Evolutionary conservation across 2,888 invertebrate species (phyloP).

Genomic region (Dendrolimus houi): DNA sequence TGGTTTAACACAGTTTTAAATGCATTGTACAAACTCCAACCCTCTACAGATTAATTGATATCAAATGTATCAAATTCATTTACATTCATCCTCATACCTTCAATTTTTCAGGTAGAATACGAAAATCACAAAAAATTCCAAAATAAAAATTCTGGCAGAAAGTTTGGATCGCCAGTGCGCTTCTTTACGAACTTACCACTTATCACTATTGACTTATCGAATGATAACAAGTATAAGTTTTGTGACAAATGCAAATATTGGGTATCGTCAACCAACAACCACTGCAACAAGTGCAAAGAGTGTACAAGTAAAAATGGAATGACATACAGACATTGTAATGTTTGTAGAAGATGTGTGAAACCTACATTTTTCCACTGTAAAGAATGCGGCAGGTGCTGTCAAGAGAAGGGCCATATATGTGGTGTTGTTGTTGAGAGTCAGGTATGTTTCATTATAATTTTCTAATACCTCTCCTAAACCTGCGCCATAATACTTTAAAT

Average conservation of each 20-base stretch:
- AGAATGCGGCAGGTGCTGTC: conserved; percentile 80
- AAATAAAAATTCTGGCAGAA: conserved; percentile 78
- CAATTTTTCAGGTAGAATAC: conserved; percentile 81
- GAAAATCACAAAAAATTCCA: conserved; percentile 86
- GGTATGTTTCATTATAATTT: conserved; percentile 27
- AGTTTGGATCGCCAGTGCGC: conserved; percentile 89
- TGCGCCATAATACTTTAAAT: no score
- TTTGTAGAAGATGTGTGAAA: conserved; percentile 90
- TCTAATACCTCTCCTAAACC: no score
- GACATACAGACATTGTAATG: conserved; percentile 85
- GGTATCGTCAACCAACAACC: conserved; percentile 59
- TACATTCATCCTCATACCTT: no score
- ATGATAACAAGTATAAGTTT: conserved; percentile 82
- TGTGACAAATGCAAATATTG: conserved; percentile 85
- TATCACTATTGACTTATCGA: conserved; percentile 57
- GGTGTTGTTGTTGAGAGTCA: conserved; percentile 51
- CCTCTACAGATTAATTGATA: no score
- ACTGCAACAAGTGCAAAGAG: conserved; percentile 53
- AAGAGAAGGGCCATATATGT: conserved; percentile 51
- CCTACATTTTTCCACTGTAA: conserved; percentile 88
- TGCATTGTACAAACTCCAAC: no score
- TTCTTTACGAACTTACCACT: conserved; percentile 89
- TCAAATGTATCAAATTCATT: no score
- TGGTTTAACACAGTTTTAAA: no score
- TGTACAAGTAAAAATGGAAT: conserved; percentile 76